These are phyloP conservation scores for Lanius collurio DNA, from an alignment of 2,113 vertebrate genomes.

Conservation along the genomic window DNA sequence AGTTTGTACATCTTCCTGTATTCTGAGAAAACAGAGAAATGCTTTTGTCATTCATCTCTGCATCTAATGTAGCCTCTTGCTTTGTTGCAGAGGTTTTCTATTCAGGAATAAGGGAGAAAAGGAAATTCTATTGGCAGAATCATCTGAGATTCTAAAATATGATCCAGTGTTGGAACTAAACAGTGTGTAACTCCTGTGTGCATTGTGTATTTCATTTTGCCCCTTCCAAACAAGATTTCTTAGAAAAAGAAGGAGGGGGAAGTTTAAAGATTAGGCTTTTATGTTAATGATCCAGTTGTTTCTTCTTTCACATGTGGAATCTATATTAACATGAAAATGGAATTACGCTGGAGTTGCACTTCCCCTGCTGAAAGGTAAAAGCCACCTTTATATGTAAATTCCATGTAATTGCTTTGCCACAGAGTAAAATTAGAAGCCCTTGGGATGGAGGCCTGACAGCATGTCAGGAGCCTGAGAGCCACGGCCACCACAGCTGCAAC, in stretches of 20 bases:
- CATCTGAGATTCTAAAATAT: background rate
- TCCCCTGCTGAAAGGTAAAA: background rate
- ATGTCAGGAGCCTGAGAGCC: background rate
- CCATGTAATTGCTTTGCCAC: background rate
- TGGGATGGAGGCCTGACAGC: background rate
- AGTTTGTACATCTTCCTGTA: background rate
- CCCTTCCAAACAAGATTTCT: background rate
- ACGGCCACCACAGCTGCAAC: accelerated
- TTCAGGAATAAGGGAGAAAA: background rate
- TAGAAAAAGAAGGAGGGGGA: background rate
- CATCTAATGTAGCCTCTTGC: background rate
- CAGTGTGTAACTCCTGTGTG: background rate
- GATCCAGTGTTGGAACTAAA: background rate
- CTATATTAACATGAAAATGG: background rate
- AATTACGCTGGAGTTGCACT: background rate
- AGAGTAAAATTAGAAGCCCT: background rate
- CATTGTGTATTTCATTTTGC: background rate
- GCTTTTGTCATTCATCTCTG: background rate
- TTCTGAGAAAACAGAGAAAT: background rate
- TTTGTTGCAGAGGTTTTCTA: background rate
- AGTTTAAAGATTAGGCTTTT: background rate
- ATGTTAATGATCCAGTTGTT: background rate
- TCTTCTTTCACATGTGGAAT: background rate
- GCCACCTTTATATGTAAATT: background rate
- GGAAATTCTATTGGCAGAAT: background rate